Percentiles rank a stretch among this genome's conserved stretches.
Evolutionary conservation across 2,797 vertebrate genomes (phyloP).

Genomic region (Manis pentadactyla): DNA sequence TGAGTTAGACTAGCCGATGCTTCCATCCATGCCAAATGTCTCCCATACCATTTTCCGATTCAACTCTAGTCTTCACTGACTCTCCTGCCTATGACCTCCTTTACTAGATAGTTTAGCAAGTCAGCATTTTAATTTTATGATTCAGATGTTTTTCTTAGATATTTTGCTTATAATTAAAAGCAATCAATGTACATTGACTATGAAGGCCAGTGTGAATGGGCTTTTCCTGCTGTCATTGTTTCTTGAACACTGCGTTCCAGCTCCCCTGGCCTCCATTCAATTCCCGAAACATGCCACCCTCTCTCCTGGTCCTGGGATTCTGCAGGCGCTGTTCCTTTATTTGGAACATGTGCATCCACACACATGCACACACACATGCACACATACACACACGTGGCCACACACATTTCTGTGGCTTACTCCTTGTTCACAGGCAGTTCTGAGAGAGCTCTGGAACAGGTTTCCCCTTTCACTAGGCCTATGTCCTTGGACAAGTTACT

Average conservation of each 20-base stretch:
- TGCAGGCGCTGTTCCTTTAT: background rate
- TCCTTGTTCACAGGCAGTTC: background rate
- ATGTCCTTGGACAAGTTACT: background rate
- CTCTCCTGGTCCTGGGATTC: background rate
- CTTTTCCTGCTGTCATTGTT: background rate
- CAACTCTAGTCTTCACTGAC: background rate
- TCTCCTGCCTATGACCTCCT: background rate
- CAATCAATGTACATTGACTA: background rate
- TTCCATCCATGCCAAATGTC: background rate
- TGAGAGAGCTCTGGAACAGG: background rate
- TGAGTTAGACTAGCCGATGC: background rate
- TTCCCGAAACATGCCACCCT: background rate
- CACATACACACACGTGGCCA: background rate
- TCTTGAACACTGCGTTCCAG: background rate
- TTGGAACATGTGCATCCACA: background rate
- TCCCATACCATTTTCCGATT: background rate
- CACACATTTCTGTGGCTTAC: background rate
- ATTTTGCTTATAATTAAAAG: background rate
- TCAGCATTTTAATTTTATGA: background rate
- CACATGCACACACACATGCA: fast-evolving
- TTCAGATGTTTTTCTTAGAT: background rate
- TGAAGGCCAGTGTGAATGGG: too few relatives aligned
- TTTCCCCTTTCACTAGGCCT: background rate
- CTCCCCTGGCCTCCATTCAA: background rate
- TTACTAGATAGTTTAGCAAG: background rate